These are phyloP conservation scores for Phaetusa simplex DNA, from an alignment of 2,113 vertebrate species.

Conservation along the genomic window DNA sequence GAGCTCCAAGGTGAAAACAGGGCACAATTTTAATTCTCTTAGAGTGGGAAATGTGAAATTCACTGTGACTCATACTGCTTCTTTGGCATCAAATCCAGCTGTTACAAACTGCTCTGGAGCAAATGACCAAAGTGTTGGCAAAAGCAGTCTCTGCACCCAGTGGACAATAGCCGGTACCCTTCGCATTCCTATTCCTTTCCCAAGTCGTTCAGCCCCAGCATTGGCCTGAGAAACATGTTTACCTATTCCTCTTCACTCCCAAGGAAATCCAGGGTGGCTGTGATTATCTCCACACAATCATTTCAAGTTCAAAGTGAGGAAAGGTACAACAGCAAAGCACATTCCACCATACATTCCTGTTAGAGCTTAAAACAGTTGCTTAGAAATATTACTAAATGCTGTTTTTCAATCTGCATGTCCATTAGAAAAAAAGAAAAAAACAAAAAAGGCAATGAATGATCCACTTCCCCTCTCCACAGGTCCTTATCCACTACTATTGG, in stretches of 20 bases:
- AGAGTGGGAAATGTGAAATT: neutral
- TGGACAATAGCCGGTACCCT: neutral
- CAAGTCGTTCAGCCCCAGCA: neutral
- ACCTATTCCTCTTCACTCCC: neutral
- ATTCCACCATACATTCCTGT: neutral
- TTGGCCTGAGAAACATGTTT: neutral
- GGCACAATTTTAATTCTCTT: neutral
- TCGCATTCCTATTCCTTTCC: neutral
- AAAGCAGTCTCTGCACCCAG: neutral
- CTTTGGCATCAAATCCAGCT: neutral
- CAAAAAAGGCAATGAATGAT: accelerated
- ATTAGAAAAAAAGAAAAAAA: neutral
- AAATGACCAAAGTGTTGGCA: neutral
- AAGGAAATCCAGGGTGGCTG: neutral
- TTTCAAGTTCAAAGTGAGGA: neutral
- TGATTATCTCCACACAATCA: neutral
- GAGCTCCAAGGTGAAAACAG: neutral
- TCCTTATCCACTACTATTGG: neutral
- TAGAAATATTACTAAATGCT: neutral
- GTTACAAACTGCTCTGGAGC: neutral
- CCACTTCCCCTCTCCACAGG: neutral
- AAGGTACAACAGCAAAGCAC: neutral
- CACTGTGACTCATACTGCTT: neutral
- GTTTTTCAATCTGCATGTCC: neutral
- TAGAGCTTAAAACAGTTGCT: neutral